Base-by-base conservation (phyloP, 2,113 vertebrate genomes). In the Tor tambroides region DNA sequence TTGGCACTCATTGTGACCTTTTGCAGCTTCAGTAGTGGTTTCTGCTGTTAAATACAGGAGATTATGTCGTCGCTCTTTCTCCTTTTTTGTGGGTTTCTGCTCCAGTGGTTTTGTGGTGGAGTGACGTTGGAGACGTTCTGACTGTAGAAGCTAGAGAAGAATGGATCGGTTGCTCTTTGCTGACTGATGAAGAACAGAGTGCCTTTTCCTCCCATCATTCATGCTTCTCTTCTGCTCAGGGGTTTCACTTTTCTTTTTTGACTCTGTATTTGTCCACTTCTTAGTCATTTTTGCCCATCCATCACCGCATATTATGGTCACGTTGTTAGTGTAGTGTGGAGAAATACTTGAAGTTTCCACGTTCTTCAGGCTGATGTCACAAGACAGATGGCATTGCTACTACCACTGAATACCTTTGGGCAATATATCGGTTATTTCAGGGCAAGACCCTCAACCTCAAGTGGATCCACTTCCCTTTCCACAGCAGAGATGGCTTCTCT, bases 71-170 rank as follows among this genome's bases (percentile, higher is more conserved):
- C 49, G 26, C 63, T 49, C 30, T 30, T 35, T 28, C 38, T 74
- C 23, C 35, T 23, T 88, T 74, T 75, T 81, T 83, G 26, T 78
- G 63, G 56, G 23, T 71, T 92, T 92, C 91, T 91, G 65, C 88
- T 78, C 54, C 49, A 71, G 65, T 74, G 75, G 69, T 32, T 87
- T 32, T 87, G 77, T 23, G 85, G 69, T 81, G 9, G 46, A 67
- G 80, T 82, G 80, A 82, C 41, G 61, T 46, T 67, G 41, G 35
- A 82, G 61, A 67, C 80, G 11, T 67, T 82, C 11, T 51, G 65
- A 51, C 65, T 83, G 19, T 23, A 35, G 28, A 32, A 83, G 26
- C 46, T 49, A 19, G 38, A 69, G 80, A 72, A 38, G 81, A 54
- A 72, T 83, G 28, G 81, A 83, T 72, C 21, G 0, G 19, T 51